Base-by-base conservation (phyloP, 2,113 vertebrate genomes). In the Melanerpes aurifrons region DNA sequence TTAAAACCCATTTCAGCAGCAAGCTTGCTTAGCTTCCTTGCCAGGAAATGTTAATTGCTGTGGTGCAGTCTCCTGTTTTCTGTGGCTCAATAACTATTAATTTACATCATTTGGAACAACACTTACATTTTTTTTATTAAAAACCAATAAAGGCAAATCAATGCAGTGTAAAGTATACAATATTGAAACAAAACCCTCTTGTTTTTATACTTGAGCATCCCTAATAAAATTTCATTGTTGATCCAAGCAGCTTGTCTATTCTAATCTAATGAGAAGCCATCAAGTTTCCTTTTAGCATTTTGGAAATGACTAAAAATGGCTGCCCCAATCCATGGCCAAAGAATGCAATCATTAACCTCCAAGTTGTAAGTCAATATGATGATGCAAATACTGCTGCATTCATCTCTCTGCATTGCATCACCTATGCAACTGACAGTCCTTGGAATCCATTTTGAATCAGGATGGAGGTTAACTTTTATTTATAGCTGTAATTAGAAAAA, bases 1-100 rank as follows among this genome's bases (percentile, higher is more conserved):
- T 79, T 71, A 89, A 82, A 95, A 83, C 86, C 64, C 57, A 31
- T 81, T 96, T 83, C 87, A 69, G 87, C 86, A 89, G 85, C 47
- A 67, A 73, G 62, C 74, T 87, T 57, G 7, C 80, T 92, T 43
- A 37, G 56, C 61, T 68, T 83, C 61, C 75, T 58, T 96, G 96
- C 93, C 92, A 97, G 92, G 86, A 93, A 94, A 94, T 89, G 89
- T 96, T 96, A 96, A 96, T 95, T 94, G 94, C 78, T 93, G 83
- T 86, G 81, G 80, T 66, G 77, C 87, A 87, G 63, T 95, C 87
- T 94, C 91, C 92, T 94, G 77, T 95, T 93, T 96, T 89, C 85
- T 31, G 48, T 83, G 89, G 85, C 3, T 53, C 74, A 82, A 35
- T 88, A 96, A 77, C 91, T 91, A 97, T 95, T 89, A 92, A 95